Base-by-base conservation (phyloP, 2,113 vertebrate species). In the Cololabis saira region DNA sequence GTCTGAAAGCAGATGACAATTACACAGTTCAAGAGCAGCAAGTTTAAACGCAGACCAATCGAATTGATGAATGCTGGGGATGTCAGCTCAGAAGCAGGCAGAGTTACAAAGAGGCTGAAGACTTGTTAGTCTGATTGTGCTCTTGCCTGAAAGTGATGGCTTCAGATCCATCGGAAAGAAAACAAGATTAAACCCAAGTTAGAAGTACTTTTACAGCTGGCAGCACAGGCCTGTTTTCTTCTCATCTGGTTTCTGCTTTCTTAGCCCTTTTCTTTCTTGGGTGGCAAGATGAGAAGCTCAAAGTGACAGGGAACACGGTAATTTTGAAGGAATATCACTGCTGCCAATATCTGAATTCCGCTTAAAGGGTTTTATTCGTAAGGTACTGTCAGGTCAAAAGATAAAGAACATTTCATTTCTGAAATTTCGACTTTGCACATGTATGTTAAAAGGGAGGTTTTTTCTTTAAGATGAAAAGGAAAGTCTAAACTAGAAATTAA, bases 381-480 rank as follows among this genome's bases (percentile, higher is more conserved):
- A 24, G 18, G 53, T 62, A n/a, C 45, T 62, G 75, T 71, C 77
- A 71, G 56, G 67, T 64, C 73, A 27, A 54, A 54, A 82, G 68
- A 84, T 85, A 87, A 81, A 52, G 50, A 71, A 81, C 78, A 74
- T 58, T 45, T 84, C 53, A 88, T 82, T 83, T 80, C 66, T n/a
- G 11, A n/a, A n/a, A 9, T 64, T 47, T 45, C 27, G 74, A 80
- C 77, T 33, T 62, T 57, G 55, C 59, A 51, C 55, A 67, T 82
- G 61, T 72, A 69, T 75, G 74, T 86, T 61, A 82, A 82, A 78
- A 74, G 61, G 56, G 62, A 71, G 52, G 66, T 64, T 27, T 57
- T 81, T 69, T 16, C 3, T 47, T 50, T 54, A 0, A 8, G 54
- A 41, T 16, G 64, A 57, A 81, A 80, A 41, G 3, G 27, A 63